Base-by-base conservation (phyloP, 2,797 vertebrate species). In the Semotilus atromaculatus region DNA sequence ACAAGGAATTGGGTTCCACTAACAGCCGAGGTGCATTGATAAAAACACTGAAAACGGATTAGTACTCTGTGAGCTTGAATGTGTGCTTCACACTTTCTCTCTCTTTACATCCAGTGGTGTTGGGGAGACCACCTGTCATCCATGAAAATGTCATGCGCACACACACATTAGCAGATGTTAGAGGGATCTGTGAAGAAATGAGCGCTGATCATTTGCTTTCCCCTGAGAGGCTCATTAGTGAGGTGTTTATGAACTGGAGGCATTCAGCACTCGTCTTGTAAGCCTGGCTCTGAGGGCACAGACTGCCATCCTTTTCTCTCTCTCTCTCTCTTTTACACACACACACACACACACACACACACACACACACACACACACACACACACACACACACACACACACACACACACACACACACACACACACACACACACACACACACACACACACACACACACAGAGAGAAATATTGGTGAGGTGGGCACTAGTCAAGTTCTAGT, bases 201-300 rank as follows among this genome's bases (percentile, higher is more conserved):
- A 78, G 81, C 51, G 73, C 58, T 79, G 86, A 81, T 82, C 84
- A 76, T 86, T 75, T 84, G 58, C 84, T 89, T 51, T 88, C 83
- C 84, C 89, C 86, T 66, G 89, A 86, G 89, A 84, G 82, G 55
- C 86, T 90, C 89, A 90, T 90, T 90, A 90, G 81, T 81, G 80
- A 89, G 87, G 89, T 90, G 89, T 90, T 90, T 90, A 90, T 88
- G 86, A 88, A 88, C 87, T 81, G 75, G 79, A 90, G 85, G 87
- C 79, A 86, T 88, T 82, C 86, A 81, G 70, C 83, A 77, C 81
- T 89, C 78, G 60, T 82, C 75, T 74, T 40, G 67, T 86, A 86
- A 83, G 81, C 83, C 84, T 87, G 73, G 55, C 67, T 55, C 72
- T 74, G 79, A 38, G 72, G 84, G 67, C 84, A 87, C 48, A 72